These are phyloP conservation scores for Psettodes erumei DNA, from an alignment of 2,113 vertebrate genomes.

Conservation along the genomic window DNA sequence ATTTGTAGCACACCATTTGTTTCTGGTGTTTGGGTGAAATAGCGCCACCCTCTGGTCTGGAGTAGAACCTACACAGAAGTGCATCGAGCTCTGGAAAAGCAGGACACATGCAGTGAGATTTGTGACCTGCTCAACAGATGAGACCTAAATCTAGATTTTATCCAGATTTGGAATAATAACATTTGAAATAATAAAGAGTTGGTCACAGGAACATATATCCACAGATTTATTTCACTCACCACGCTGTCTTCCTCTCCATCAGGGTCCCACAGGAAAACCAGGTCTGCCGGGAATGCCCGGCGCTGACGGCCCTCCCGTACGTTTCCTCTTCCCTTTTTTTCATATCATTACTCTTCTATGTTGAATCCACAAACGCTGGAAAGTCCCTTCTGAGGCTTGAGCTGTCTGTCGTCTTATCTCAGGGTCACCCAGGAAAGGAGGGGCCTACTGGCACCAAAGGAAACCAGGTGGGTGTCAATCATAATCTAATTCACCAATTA, in stretches of 20 bases:
- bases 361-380: background rate
- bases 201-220: background rate
- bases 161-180: fast-evolving
- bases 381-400: background rate
- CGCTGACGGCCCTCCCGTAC: conserved; percentile 90
- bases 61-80: background rate
- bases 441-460: conserved; percentile 90
- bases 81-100: background rate
- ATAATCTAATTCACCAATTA: background rate
- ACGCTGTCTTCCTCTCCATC: conserved; percentile 13
- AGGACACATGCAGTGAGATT: background rate
- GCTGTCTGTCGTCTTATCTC: fast-evolving
- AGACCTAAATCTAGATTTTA: background rate
- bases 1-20: background rate
- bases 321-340: conserved; percentile 51
- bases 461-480: conserved; percentile 84
- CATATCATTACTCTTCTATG: fast-evolving
- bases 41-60: background rate
- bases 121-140: background rate
- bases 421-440: conserved; percentile 95
- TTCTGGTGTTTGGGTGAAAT: background rate
- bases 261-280: conserved; percentile 92
- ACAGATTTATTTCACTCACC: background rate
- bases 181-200: background rate
- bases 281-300: conserved; percentile 93